These are phyloP conservation scores for Pelagia noctiluca DNA, from an alignment of 30 jellyfish, hydroid and myxozoan genomes.

Conservation along the genomic window DNA sequence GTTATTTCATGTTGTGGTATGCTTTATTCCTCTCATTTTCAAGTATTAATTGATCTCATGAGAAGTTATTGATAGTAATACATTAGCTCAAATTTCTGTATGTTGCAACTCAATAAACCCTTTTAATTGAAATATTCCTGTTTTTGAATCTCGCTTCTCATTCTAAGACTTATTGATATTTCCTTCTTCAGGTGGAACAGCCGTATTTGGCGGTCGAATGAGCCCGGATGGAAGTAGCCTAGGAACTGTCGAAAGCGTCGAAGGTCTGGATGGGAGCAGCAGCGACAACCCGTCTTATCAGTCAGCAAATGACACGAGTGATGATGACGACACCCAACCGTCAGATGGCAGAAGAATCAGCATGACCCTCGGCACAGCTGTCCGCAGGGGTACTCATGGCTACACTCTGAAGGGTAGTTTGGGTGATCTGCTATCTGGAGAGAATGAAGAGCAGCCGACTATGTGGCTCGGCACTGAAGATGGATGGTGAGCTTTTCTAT, in stretches of 20 bases:
- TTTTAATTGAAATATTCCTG: no score
- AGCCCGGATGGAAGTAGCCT: slow-evolving; percentile 99
- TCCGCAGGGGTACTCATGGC: slow-evolving; percentile 81
- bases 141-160: no score
- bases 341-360: slow-evolving; percentile 72
- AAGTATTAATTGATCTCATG: no score
- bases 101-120: no score
- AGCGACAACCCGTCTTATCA: slow-evolving; percentile 73
- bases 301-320: slow-evolving; percentile 80
- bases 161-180: no score
- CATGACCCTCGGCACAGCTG: slow-evolving; percentile 74
- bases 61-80: no score
- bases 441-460: slow-evolving; percentile 86
- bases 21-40: no score
- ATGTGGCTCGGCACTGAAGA: slow-evolving; percentile 99
- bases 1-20: no score
- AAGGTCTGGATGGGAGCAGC: slow-evolving; percentile 90
- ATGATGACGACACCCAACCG: slow-evolving; percentile 74
- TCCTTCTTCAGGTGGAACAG: slow-evolving; percentile 76
- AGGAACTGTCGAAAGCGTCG: slow-evolving; percentile 97
- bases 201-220: slow-evolving; percentile 97
- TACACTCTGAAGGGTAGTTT: slow-evolving; percentile 75
- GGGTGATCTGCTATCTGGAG: slow-evolving; percentile 77
- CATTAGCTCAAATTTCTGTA: no score
- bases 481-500: slow-evolving; percentile 77